Percentiles rank a stretch among this genome's conserved stretches.
phyloP scores from a whole-genome alignment of 2,113 vertebrate species.

The Oophaga pumilio region DNA sequence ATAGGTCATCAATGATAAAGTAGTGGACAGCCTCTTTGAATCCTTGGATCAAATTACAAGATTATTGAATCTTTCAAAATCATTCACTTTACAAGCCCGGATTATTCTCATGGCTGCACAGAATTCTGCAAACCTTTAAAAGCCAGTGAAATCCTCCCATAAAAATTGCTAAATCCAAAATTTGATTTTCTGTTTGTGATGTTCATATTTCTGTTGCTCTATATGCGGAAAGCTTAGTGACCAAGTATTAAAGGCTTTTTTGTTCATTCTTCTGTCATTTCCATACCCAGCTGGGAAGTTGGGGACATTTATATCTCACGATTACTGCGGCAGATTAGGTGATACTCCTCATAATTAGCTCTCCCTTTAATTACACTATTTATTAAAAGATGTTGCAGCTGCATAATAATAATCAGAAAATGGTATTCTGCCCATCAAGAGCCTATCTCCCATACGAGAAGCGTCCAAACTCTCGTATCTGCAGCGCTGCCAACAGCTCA shows the following conservation, averaged over 20 bases:
- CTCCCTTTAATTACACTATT: conserved; percentile 15
- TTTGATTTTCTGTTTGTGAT: not conserved
- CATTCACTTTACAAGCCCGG: no score
- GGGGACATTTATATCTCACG: not conserved
- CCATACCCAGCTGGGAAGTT: not conserved
- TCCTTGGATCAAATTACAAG: no score
- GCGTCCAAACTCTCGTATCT: not conserved
- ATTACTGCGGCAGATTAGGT: conserved; percentile 5
- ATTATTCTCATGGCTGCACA: no score
- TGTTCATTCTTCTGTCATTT: not conserved
- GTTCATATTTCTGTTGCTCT: not conserved
- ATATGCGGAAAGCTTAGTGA: not conserved
- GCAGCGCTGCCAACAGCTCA: not conserved
- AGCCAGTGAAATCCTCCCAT: no score
- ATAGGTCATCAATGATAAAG: no score
- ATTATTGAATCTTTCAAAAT: no score
- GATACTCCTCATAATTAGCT: conserved; percentile 1
- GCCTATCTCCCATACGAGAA: not conserved
- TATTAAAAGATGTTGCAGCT: not conserved
- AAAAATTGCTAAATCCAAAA: no score
- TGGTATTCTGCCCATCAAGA: not conserved
- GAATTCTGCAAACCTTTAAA: no score
- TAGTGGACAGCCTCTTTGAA: no score
- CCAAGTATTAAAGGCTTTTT: not conserved
- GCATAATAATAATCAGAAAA: not conserved